Base-by-base conservation (phyloP, 2,113 vertebrate species). In the Vanacampus margaritifer region DNA sequence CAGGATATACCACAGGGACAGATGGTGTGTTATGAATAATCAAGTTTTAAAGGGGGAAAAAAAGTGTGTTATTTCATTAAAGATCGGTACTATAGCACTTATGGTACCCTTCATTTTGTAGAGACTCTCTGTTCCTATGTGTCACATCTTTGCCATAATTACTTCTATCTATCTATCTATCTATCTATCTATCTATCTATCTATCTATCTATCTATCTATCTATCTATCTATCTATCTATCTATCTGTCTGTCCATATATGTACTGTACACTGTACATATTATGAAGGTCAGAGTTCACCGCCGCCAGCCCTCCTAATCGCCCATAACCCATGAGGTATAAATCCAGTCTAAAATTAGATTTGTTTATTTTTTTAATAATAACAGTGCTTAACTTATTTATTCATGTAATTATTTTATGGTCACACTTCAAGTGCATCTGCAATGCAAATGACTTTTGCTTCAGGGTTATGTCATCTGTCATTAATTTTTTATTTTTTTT, bases 1-100 rank as follows among this genome's bases (percentile, higher is more conserved):
- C 26, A 35, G 78, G 68, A 75, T 65, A 69, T 74, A 69, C 69
- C 70, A 78, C 54, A 28, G 68, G 60, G 70, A 79, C 83, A 84
- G 65, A 74, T 84, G 79, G 79, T 83, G 74, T 36, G 41, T 74
- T 75, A 71, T 62, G 36, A 72, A 64, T 61, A 35, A 66, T 78
- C 61, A 67, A 67, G 67, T 77, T n/a, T 74, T 61, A 64, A 35
- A 46, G 16, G 37, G 24, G 41, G 41, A 61, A 61, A 23, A 24
- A 61, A 11, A 11, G 24, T 43, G 21, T 36, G 59, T 46, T 68
- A 28, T 73, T 80, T 79, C 19, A 68, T 5, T 65, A 16, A 64
- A 64, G 69, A 3, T 41, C 28, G 28, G 28, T 32, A 32, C 28
- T 32, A 32, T 32, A 32, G 28, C 28, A 32, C 28, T 32, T 2